Evolutionary conservation across 2,113 vertebrate species (phyloP).

Genomic region (Scatophagus argus): DNA sequence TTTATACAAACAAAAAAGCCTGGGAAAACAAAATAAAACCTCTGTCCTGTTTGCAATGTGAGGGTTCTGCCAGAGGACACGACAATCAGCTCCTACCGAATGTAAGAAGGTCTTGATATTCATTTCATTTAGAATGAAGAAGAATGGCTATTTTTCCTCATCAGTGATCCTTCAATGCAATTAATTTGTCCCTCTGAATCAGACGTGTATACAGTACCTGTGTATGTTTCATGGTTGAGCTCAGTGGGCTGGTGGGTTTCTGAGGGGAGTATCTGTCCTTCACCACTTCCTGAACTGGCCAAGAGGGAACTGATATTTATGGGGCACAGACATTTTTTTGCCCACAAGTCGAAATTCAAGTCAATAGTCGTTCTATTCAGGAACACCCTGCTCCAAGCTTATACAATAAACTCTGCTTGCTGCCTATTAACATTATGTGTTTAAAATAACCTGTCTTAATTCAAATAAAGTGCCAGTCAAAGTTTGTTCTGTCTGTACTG

Average conservation of each 20-base stretch:
- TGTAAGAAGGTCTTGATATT: background rate
- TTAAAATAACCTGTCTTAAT: constrained; percentile 24
- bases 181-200: background rate
- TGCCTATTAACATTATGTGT: constrained; percentile 25
- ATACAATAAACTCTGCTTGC: constrained; percentile 61
- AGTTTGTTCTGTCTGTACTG: constrained; percentile 4
- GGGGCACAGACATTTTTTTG: constrained; percentile 20
- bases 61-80: constrained; percentile 32
- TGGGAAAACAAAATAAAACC: constrained; percentile 60
- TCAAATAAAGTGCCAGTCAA: constrained; percentile 12
- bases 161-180: background rate
- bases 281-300: constrained; percentile 71
- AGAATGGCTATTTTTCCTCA: constrained; percentile 9
- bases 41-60: constrained; percentile 31
- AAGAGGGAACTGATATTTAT: constrained; percentile 64
- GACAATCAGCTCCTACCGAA: constrained; percentile 7
- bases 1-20: constrained; percentile 60
- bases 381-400: constrained; percentile 23
- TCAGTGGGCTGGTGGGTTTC: constrained; percentile 45
- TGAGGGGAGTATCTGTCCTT: constrained; percentile 68
- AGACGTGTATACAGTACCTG: constrained; percentile 19
- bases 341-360: constrained; percentile 44
- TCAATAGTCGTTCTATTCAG: constrained; percentile 58
- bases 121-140: too few relatives aligned
- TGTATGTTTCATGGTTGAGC: constrained; percentile 20